Evolutionary conservation across 1,140 invertebrate species (phyloP), one percentile per base, ranked within the genome.

Genomic region (Lepidotrigona ventralis): DNA sequence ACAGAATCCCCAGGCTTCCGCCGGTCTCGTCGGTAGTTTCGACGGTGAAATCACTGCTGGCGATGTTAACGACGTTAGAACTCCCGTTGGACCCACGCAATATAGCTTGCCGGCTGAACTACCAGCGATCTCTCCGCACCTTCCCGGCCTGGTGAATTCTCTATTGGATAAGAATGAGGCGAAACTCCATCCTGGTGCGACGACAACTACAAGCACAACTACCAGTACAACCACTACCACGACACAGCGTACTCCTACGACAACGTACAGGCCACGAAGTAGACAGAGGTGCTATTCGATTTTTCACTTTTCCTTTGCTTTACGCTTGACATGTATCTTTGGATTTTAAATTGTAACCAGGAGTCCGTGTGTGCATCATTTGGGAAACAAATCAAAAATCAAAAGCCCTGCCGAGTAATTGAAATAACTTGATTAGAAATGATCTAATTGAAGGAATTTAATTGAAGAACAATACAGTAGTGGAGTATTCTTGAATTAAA

Each of bases 131-230:
- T 95, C 94, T 21, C 94, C 95, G 0, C 94, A 95, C 78, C 91
- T 96, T 54, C 95, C 95, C 17, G 95, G 95, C 2, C 88, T 96
- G 33, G 95, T 96, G 0, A 96, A 96, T 88, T 95, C 95, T 19
- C 91, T 96, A 29, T 91, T 96, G 83, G 95, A 96, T 72, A 91
- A 91, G 56, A 85, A 89, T 77, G 91, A 93, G 66, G 80, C 63
- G 0, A 75, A 86, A 39, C 72, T 81, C 5, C 46, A 86, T 1
- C n/a, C 77, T 3, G 79, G 77, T 6, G 81, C 83, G 1, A 83
- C 85, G 1, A 73, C 88, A 0, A 86, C 86, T 14, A 89, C 87
- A 0, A 81, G 91, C 3, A 90, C 91, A 3, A 91, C 88, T 1
- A 88, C 88, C 12, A 86, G 90, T 0, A 60, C 58, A 11, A 85